Base-by-base conservation (phyloP, 2,888 invertebrate genomes). In the Gordius sp. region DNA sequence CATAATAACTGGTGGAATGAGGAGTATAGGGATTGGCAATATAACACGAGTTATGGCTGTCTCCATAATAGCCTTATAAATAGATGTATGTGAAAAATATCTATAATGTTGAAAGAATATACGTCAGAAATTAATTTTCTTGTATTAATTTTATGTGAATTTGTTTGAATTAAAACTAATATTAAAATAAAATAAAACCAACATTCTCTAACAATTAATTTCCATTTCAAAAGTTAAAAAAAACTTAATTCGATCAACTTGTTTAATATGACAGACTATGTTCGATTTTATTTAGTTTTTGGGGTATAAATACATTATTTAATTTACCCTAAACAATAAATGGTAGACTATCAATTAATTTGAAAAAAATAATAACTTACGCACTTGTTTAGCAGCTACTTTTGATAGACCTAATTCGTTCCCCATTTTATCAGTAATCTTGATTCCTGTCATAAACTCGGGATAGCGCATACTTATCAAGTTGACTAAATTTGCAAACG, bases 401-500 rank as follows among this genome's bases (percentile, higher is more conserved):
- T 69, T 66, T 8, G 72, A 73, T 0, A 70, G 66, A n/a, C 73
- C 72, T 2, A 73, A 63, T 1, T 67, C 64, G 28, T 67, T 65
- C 4, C 68, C 66, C 23, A 66, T 60, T 28, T 65, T 63, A 60
- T 72, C 71, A 58, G 66, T 64, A 1, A 73, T 72, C 25, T 70
- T 68, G 57, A 73, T 71, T 8, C 73, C 72, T 28, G 67, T 67
- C 4, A 63, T 61, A 26, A 70, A 61, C 60, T 72, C 71, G 60
- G 65, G 68, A 62, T 68, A 68, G 56, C 73, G 64, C 73, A 73
- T 73, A 59, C 70, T 64, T 23, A 73, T 57, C 2, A 71, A 70
- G 63, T 73, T 73, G 60, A 68, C 68, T 0, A 67, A 64, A 60
- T 69, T 71, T 27, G 71, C 71, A 20, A 65, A 63, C 2, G 69